phyloP scores from a whole-genome alignment of 2,797 vertebrate species.

The Dromococcyx pavoninus region DNA sequence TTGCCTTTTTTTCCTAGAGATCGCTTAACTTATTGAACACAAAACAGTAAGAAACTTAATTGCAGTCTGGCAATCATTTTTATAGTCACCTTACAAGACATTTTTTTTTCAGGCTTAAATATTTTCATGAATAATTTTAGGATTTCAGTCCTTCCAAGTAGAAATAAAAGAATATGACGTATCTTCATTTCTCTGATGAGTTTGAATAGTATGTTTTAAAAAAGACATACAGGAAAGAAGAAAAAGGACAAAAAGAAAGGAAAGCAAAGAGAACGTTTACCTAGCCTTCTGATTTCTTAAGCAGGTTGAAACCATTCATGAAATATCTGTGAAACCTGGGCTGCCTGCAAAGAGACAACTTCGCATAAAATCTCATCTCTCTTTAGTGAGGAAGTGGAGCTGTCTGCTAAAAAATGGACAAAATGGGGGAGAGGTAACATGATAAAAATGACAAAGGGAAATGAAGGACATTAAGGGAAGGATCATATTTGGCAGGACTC shows the following conservation, averaged over 20 bases:
- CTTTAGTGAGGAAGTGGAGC: not conserved
- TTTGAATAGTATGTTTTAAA: not conserved
- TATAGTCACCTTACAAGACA: not conserved
- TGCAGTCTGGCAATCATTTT: not conserved
- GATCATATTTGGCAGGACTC: not conserved
- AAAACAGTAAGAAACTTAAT: not conserved
- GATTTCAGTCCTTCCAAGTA: not conserved
- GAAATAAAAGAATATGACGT: not conserved
- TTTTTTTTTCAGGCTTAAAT: not conserved
- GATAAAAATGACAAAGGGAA: not conserved
- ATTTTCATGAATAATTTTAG: not conserved
- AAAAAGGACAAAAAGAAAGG: fast-evolving
- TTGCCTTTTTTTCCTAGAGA: not conserved
- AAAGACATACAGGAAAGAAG: not conserved
- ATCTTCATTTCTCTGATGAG: not conserved
- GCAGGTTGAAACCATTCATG: not conserved
- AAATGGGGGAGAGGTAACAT: not conserved
- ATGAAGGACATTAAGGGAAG: not conserved
- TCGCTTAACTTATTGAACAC: not conserved
- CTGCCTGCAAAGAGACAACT: not conserved
- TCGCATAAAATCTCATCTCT: not conserved
- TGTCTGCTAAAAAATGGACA: not conserved
- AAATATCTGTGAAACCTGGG: not conserved
- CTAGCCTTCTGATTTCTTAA: not conserved
- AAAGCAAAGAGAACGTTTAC: not conserved